A percentile compares a stretch with the other conserved stretches of the same genome.
These are phyloP conservation scores for Aradus depressus DNA, from an alignment of 2,888 invertebrate genomes.

Conservation along the genomic window DNA sequence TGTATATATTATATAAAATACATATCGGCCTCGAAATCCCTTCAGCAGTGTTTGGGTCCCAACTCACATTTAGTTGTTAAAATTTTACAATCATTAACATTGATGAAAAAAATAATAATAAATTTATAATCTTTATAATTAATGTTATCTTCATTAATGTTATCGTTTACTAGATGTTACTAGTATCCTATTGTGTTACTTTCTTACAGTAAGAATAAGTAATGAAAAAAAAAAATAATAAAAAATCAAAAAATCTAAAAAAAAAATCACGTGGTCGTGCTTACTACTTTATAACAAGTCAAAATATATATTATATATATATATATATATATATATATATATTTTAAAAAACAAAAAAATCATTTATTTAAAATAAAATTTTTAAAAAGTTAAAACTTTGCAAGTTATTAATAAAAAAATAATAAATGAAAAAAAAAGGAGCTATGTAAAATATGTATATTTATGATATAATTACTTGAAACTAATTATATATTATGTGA, in stretches of 20 bases:
- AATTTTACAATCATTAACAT: slow-evolving; percentile 17
- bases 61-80: slow-evolving; percentile 3
- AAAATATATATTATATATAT: too few relatives aligned
- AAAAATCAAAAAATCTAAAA: slow-evolving; percentile 3
- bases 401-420: not conserved
- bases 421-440: slow-evolving; percentile 15
- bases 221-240: slow-evolving; percentile 10
- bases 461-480: slow-evolving; percentile 25
- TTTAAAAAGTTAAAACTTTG: not conserved
- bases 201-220: too few relatives aligned
- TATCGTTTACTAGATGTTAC: too few relatives aligned
- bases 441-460: slow-evolving; percentile 28
- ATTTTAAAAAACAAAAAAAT: slow-evolving; percentile 8
- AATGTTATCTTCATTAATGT: too few relatives aligned
- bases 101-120: not conserved
- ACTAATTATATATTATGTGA: slow-evolving; percentile 28
- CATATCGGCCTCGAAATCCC: slow-evolving; percentile 11
- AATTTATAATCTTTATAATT: slow-evolving; percentile 7
- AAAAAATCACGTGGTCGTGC: slow-evolving; percentile 9
- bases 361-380: slow-evolving; percentile 10
- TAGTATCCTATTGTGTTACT: too few relatives aligned
- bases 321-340: too few relatives aligned
- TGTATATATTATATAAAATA: not conserved
- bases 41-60: slow-evolving; percentile 20
- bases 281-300: too few relatives aligned